Evolutionary conservation across 2,797 vertebrate genomes (phyloP), one percentile per base, ranked within the genome.

Genomic region (Sorex maritimensis): DNA sequence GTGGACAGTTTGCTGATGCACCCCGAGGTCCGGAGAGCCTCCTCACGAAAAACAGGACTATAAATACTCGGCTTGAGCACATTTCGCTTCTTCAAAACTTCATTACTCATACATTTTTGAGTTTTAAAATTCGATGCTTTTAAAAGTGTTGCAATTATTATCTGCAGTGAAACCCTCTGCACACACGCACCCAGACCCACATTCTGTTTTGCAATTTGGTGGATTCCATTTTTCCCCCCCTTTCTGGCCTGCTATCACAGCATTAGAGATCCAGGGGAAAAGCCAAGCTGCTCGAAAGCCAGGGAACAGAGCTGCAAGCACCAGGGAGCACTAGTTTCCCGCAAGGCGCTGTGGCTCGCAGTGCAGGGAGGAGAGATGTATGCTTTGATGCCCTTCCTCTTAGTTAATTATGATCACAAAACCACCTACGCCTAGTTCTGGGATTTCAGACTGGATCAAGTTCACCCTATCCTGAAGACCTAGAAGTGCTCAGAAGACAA

Each of bases 1-100:
- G 98, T 98, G 98, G 98, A 98, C 98, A 96, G 97, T 98, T 98
- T 97, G 96, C 97, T 96, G 97, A 96, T 93, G 94, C 95, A 96
- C 98, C 98, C 98, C 91, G 92, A 97, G 97, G 98, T 97, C 97
- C 94, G 88, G 96, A 97, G 97, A 98, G 97, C 98, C 98, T 98
- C 97, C 96, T 65, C 21, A 61, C 52, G 4, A 58, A 65, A 92
- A 98, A 97, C 83, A 30, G 94, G 96, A 96, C 97, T 98, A 97
- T 98, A 98, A 98, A 98, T 98, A 98, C 97, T 96, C 91, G 23
- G 83, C 94, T 86, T 81, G 85, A 97, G 96, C 93, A 96, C 95
- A 97, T 90, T 96, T 90, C 81, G 92, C 90, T 94, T 61, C 86
- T 94, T 94, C 93, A 95, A 96, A 97, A 97, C 97, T 97, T 89